These are phyloP conservation scores for Lasioglossum morio DNA, from an alignment of 2,888 invertebrate species.

Conservation along the genomic window DNA sequence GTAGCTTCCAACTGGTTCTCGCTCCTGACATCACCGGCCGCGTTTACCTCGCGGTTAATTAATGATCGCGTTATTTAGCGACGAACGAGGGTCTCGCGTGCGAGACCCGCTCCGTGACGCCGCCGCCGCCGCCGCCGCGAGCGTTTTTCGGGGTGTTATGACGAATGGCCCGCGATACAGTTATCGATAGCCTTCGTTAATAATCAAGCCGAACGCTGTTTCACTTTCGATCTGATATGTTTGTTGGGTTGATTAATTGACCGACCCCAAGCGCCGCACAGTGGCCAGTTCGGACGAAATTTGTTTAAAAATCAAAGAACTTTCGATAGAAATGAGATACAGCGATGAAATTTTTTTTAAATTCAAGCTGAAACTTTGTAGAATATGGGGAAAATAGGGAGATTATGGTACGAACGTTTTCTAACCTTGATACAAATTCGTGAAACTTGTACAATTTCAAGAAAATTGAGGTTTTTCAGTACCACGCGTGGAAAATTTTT, in stretches of 20 bases:
- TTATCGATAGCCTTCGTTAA: constrained; percentile 58
- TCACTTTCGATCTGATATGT: constrained; percentile 44
- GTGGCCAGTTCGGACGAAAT: too few species aligned
- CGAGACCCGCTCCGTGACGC: constrained; percentile 29
- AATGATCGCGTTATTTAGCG: constrained; percentile 56
- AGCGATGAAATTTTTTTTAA: too few species aligned
- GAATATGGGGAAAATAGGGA: too few species aligned
- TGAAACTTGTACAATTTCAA: too few species aligned
- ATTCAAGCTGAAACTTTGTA: too few species aligned
- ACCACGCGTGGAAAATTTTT: too few species aligned
- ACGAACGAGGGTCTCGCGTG: constrained; percentile 50
- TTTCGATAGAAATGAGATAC: too few species aligned
- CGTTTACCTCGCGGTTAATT: constrained; percentile 58
- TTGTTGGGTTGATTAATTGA: constrained; percentile 31
- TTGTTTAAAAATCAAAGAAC: too few species aligned
- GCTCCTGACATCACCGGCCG: neutral
- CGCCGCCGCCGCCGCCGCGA: constrained; percentile 26
- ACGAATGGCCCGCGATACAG: constrained; percentile 50
- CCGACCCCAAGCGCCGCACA: neutral
- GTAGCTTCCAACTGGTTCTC: constrained; percentile 12
- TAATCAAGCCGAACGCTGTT: constrained; percentile 44
- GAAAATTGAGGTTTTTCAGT: too few species aligned
- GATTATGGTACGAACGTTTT: too few species aligned
- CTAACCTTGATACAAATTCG: too few species aligned
- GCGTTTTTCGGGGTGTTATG: constrained; percentile 37